A percentile compares a stretch with the other conserved stretches of the same genome.
phyloP scores from a whole-genome alignment of 2,113 vertebrate genomes.

The Dissostichus mawsoni region DNA sequence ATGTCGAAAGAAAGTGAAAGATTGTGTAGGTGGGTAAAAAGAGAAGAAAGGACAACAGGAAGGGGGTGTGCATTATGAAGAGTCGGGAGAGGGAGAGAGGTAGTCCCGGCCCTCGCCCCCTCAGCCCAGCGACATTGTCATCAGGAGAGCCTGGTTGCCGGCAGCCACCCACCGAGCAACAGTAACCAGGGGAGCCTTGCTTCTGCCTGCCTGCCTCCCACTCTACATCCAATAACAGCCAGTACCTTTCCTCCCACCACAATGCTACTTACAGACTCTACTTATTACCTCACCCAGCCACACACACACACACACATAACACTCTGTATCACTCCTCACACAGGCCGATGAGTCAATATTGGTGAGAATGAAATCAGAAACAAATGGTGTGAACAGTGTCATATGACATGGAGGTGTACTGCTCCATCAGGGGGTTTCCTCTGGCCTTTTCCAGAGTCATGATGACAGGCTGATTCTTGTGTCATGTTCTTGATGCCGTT shows the following conservation, averaged over 20 bases:
- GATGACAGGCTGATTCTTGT: slow-evolving; percentile 31
- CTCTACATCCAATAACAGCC: slow-evolving; percentile 76
- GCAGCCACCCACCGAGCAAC: slow-evolving; percentile 78
- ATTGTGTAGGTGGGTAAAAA: slow-evolving; percentile 49
- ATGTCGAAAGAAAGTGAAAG: slow-evolving; percentile 29
- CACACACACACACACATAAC: slow-evolving; percentile 43
- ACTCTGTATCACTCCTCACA: slow-evolving; percentile 53
- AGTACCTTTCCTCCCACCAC: slow-evolving; percentile 76
- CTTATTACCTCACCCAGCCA: slow-evolving; percentile 75
- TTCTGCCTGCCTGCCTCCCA: slow-evolving; percentile 75
- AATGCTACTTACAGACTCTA: slow-evolving; percentile 69
- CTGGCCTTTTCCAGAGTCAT: slow-evolving; percentile 51
- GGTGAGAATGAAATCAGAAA: slow-evolving; percentile 53
- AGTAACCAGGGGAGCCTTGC: slow-evolving; percentile 82
- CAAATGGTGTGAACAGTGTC: slow-evolving; percentile 52
- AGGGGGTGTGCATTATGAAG: slow-evolving; percentile 61
- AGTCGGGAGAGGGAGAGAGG: slow-evolving; percentile 55
- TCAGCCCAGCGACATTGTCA: slow-evolving; percentile 71
- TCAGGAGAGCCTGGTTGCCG: slow-evolving; percentile 71
- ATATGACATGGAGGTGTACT: slow-evolving; percentile 46
- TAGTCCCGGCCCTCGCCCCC: slow-evolving; percentile 77
- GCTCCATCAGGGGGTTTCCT: slow-evolving; percentile 65
- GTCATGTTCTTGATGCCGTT: slow-evolving; percentile 24
- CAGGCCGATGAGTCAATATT: slow-evolving; percentile 70
- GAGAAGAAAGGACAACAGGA: slow-evolving; percentile 55